Conservation (phyloP, 2,797 vertebrate species). For the Dromococcyx pavoninus region DNA sequence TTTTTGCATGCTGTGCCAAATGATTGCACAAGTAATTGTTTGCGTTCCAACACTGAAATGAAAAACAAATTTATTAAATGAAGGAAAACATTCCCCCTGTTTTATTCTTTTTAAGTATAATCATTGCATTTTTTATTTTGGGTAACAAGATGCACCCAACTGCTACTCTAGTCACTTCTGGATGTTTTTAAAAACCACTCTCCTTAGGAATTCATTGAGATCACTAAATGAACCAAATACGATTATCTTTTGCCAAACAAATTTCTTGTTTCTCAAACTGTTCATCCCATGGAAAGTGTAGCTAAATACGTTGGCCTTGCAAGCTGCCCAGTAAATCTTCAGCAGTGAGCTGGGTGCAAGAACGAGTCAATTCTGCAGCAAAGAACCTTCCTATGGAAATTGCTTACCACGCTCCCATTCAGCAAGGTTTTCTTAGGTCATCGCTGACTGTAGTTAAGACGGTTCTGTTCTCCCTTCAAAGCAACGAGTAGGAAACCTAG, state of each 20-base stretch:
- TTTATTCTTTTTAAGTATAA: slow-evolving; percentile 48
- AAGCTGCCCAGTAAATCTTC: neutral
- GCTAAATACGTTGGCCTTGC: neutral
- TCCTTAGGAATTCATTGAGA: neutral
- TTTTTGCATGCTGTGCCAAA: slow-evolving; percentile 30
- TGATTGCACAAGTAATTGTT: slow-evolving; percentile 40
- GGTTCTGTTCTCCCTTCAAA: neutral
- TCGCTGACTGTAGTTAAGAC: neutral
- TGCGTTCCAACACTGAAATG: slow-evolving; percentile 27
- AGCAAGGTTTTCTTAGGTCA: neutral
- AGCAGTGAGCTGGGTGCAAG: accelerated
- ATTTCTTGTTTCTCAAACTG: neutral
- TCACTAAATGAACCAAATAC: neutral
- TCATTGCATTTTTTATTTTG: neutral
- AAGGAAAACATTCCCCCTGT: slow-evolving; percentile 15
- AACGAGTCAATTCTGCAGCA: neutral
- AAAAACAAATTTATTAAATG: slow-evolving; percentile 30
- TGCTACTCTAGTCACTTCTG: neutral
- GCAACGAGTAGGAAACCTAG: neutral
- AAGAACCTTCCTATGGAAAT: neutral
- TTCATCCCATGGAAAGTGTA: neutral
- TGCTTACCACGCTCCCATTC: neutral
- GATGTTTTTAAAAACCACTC: neutral
- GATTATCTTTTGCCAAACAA: neutral
- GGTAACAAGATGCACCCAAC: neutral